Percentiles rank a stretch among this genome's conserved stretches.
Conservation (phyloP, 2,888 invertebrate genomes). For the Spodoptera picta region DNA sequence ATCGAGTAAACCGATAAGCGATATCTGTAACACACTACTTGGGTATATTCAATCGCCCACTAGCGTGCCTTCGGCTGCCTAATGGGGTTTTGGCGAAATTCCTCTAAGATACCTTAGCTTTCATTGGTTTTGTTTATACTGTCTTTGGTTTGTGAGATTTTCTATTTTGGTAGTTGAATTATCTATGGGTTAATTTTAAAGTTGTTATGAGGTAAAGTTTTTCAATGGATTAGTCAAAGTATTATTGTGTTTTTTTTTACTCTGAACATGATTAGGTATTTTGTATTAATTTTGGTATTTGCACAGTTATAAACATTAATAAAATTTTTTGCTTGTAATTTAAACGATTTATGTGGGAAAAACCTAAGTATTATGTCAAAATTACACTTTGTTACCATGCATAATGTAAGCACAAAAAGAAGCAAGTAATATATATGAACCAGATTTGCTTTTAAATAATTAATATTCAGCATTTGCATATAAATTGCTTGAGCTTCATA, state of each 20-base stretch:
- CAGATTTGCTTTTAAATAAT: slow-evolving; percentile 49
- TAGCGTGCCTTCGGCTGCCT: not conserved
- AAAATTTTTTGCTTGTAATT: too few relatives aligned
- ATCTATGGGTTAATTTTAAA: too few relatives aligned
- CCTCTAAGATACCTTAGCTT: not conserved
- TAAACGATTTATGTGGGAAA: too few relatives aligned
- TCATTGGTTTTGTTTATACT: not conserved
- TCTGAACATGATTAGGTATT: too few relatives aligned
- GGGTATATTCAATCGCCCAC: slow-evolving; percentile 27
- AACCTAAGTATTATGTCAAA: too few relatives aligned
- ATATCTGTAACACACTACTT: slow-evolving; percentile 29
- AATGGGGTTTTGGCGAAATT: slow-evolving; percentile 14
- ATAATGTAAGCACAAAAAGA: slow-evolving; percentile 17
- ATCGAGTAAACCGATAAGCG: slow-evolving; percentile 31
- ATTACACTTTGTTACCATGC: slow-evolving; percentile 1
- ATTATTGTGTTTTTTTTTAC: too few relatives aligned
- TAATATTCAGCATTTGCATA: slow-evolving; percentile 54
- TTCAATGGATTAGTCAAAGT: too few relatives aligned
- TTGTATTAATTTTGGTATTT: too few relatives aligned
- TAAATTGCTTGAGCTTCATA: slow-evolving; percentile 48
- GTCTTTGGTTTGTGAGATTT: too few relatives aligned
- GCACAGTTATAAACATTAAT: too few relatives aligned
- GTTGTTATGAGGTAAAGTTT: too few relatives aligned
- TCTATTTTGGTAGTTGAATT: too few relatives aligned
- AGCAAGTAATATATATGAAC: slow-evolving; percentile 38